A percentile compares a stretch with the other conserved stretches of the same genome.
These are phyloP conservation scores for Felis chaus DNA, from an alignment of 2,113 vertebrate species.

Conservation along the genomic window DNA sequence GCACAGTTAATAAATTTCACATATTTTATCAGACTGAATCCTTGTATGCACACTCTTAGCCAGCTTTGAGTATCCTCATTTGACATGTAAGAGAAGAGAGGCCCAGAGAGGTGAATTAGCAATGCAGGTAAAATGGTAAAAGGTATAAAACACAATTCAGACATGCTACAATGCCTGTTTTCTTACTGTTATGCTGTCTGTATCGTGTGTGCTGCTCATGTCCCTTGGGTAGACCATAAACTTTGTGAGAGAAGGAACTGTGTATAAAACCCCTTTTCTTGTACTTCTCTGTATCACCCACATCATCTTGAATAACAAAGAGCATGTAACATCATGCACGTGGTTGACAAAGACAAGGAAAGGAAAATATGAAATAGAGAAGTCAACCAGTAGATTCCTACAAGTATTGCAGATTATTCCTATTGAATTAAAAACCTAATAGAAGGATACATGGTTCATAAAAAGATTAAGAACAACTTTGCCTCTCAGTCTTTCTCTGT, in stretches of 20 bases:
- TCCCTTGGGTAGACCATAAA: background rate
- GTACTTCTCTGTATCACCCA: background rate
- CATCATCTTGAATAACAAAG: background rate
- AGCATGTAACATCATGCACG: background rate
- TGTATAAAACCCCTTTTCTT: background rate
- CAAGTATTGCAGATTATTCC: slow-evolving; percentile 27
- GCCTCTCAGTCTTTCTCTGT: background rate
- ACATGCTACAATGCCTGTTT: background rate
- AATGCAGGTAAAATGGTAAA: background rate
- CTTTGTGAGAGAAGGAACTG: background rate
- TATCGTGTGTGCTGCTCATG: background rate
- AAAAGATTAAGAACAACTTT: slow-evolving; percentile 45
- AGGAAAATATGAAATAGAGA: background rate
- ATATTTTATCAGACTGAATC: slow-evolving; percentile 1
- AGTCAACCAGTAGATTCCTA: background rate
- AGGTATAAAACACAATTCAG: background rate
- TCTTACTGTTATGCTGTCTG: background rate
- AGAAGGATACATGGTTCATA: background rate
- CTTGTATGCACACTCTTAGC: background rate
- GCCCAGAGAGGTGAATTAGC: background rate
- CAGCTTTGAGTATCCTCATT: background rate
- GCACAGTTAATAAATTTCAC: background rate
- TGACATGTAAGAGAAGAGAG: background rate
- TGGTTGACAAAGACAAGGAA: background rate
- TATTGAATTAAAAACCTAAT: slow-evolving; percentile 1